Conservation (phyloP, 2,888 invertebrate species). For the Pyrrhia umbra region DNA sequence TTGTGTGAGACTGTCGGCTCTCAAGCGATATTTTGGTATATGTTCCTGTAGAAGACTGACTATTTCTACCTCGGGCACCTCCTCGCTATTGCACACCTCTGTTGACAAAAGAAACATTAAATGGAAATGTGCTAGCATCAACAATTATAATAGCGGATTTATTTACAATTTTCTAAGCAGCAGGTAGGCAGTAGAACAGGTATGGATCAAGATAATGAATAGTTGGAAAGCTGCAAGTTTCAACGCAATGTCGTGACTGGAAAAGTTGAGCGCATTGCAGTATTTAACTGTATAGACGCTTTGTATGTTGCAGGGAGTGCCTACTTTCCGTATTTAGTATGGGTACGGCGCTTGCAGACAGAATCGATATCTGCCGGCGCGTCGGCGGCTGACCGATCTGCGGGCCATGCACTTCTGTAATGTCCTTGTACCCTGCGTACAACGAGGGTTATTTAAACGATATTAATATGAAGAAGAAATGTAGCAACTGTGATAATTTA, state of each 20-base stretch:
- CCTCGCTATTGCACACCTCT: constrained; percentile 98
- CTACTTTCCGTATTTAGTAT: constrained; percentile 80
- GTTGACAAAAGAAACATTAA: constrained; percentile 78
- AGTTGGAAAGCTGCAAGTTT: constrained; percentile 76
- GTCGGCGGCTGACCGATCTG: constrained; percentile 74
- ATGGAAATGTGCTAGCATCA: constrained; percentile 47
- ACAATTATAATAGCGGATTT: constrained; percentile 38
- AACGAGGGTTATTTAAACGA: not conserved
- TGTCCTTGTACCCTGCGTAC: constrained; percentile 51
- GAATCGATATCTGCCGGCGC: constrained; percentile 82
- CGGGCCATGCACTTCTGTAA: constrained; percentile 74
- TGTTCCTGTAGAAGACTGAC: constrained; percentile 98
- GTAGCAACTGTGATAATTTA: not conserved
- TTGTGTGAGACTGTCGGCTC: constrained; percentile 97
- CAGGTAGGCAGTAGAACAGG: constrained; percentile 55
- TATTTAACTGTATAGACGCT: constrained; percentile 66
- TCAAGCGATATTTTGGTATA: constrained; percentile 97
- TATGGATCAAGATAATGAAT: constrained; percentile 69
- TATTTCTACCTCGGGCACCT: constrained; percentile 98
- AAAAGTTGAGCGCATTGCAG: constrained; percentile 77
- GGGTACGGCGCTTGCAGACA: constrained; percentile 79
- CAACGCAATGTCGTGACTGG: constrained; percentile 77
- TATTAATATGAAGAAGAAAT: constrained; percentile 7
- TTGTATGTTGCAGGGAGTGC: constrained; percentile 67
- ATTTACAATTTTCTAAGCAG: constrained; percentile 62